Evolutionary conservation across 2,888 invertebrate genomes (phyloP).

Genomic region (Mylabris sibirica): DNA sequence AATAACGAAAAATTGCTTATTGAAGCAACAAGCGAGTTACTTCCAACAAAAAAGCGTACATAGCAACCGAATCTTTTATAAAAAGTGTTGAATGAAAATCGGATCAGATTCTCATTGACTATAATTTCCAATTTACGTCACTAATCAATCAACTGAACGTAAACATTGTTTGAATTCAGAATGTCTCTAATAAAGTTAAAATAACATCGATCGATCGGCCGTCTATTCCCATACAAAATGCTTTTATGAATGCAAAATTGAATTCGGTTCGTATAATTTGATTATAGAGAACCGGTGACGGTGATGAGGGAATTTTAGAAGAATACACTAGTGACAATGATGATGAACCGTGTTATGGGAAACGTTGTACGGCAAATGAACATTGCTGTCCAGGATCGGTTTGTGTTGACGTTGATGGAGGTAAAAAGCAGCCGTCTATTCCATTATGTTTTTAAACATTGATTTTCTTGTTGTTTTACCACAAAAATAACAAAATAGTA

Average conservation of each 20-base stretch:
- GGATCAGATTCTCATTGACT: not conserved
- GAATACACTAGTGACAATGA: conserved; percentile 63
- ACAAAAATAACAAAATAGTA: conserved; percentile 62
- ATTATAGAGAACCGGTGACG: conserved; percentile 52
- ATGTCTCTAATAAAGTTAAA: not conserved
- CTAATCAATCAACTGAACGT: not conserved
- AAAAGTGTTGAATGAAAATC: not conserved
- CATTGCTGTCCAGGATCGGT: conserved; percentile 85
- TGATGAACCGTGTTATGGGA: conserved; percentile 80
- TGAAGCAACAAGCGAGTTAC: not conserved
- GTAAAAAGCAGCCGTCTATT: conserved; percentile 57
- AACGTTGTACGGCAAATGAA: conserved; percentile 78
- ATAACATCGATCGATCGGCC: not conserved
- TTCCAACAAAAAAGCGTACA: too few species aligned
- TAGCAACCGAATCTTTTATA: not conserved
- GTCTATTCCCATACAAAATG: not conserved
- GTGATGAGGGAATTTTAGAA: conserved; percentile 55
- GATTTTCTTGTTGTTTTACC: not conserved
- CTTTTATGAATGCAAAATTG: not conserved
- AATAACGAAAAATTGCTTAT: not conserved
- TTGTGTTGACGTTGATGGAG: conserved; percentile 73
- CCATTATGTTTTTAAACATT: conserved; percentile 21
- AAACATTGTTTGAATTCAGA: not conserved
- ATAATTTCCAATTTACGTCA: not conserved
- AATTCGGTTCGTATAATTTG: conserved; percentile 16